Evolutionary conservation across 2,888 invertebrate species (phyloP).

Genomic region (Alcis repandata): DNA sequence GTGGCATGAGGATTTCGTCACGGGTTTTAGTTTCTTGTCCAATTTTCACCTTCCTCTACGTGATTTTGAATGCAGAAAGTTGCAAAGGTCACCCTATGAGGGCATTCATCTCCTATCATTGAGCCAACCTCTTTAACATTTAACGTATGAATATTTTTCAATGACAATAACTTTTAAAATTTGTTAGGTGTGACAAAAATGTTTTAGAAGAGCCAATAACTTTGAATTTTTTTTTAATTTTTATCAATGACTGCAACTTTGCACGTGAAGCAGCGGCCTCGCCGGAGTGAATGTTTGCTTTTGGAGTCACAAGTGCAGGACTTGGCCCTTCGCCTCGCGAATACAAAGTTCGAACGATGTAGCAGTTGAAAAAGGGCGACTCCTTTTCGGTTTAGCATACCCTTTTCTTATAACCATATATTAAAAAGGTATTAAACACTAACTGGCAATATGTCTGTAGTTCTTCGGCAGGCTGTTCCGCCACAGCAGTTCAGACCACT

Average conservation of each 20-base stretch:
- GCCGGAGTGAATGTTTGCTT: too few species aligned
- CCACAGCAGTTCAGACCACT: conserved; percentile 93
- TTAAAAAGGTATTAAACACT: conserved; percentile 53
- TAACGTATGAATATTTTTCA: neutral
- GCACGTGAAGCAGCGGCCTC: too few species aligned
- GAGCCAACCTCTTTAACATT: conserved; percentile 10
- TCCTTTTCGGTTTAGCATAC: too few species aligned
- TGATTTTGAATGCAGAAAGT: neutral
- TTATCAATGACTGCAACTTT: too few species aligned
- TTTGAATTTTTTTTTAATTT: neutral
- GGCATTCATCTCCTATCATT: conserved; percentile 9
- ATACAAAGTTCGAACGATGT: too few species aligned
- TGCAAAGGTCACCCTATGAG: conserved; percentile 2
- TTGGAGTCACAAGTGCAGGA: too few species aligned
- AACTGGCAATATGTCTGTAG: conserved; percentile 90
- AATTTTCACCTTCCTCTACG: neutral
- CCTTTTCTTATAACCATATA: neutral
- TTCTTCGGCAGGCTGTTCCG: conserved; percentile 91
- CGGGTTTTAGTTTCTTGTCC: conserved; percentile 11
- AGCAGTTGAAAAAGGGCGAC: too few species aligned
- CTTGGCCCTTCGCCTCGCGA: too few species aligned
- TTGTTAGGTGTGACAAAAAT: neutral
- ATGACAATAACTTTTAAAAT: neutral
- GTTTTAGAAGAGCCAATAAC: neutral
- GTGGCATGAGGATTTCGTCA: neutral